A percentile compares a stretch with the other conserved stretches of the same genome.
Conservation (phyloP, 2,113 vertebrate genomes). For the Heteronetta atricapilla region DNA sequence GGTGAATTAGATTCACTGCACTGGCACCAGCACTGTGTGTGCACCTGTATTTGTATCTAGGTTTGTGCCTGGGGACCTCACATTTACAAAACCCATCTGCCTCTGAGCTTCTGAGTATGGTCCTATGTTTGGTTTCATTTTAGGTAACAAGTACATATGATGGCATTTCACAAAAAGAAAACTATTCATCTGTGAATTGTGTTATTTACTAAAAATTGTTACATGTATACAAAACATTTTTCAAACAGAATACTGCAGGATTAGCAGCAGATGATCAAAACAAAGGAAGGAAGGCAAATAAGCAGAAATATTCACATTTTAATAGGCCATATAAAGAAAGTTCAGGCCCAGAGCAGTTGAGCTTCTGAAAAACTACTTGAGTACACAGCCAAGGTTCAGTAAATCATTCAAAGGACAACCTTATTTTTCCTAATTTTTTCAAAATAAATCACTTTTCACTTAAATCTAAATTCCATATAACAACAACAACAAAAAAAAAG, state of each 20-base stretch:
- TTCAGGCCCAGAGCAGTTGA: neutral
- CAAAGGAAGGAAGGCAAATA: neutral
- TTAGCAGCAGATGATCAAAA: neutral
- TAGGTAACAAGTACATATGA: neutral
- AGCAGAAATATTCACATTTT: neutral
- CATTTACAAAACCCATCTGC: neutral
- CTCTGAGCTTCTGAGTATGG: neutral
- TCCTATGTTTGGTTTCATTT: neutral
- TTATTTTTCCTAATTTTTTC: too few relatives aligned
- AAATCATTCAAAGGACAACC: neutral
- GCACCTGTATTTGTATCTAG: neutral
- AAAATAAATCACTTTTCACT: neutral
- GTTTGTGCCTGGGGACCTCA: neutral
- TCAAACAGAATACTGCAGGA: neutral
- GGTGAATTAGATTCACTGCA: neutral
- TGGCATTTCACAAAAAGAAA: neutral
- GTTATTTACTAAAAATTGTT: neutral
- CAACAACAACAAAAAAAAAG: neutral
- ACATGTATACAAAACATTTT: rapidly evolving
- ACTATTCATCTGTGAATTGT: neutral
- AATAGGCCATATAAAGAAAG: neutral
- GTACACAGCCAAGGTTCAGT: neutral
- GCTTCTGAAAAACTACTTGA: neutral
- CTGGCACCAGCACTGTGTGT: neutral
- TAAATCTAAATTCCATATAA: neutral